Evolutionary conservation across 2,797 vertebrate genomes (phyloP).

Genomic region (Peromyscus melanophrys): DNA sequence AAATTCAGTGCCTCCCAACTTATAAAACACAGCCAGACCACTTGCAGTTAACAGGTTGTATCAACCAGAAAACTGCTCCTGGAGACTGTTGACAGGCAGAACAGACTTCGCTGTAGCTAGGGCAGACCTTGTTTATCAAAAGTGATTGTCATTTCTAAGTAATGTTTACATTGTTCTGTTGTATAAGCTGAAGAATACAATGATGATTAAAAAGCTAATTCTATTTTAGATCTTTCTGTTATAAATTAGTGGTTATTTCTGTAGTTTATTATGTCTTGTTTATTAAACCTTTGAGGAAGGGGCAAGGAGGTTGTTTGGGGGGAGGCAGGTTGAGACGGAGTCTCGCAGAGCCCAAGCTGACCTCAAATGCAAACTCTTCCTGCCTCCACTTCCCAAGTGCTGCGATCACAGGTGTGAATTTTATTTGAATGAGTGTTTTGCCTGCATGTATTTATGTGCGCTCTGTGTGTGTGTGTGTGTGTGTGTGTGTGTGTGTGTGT

Average conservation of each 20-base stretch:
- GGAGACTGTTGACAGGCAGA: neutral
- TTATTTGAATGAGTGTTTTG: neutral
- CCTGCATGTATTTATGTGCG: neutral
- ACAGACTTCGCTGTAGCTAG: neutral
- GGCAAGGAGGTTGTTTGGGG: too few species aligned
- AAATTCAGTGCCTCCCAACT: neutral
- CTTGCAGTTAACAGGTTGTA: neutral
- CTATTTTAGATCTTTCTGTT: conserved; percentile 52
- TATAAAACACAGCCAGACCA: neutral
- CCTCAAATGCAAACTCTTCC: neutral
- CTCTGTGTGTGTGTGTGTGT: neutral
- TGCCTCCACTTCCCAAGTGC: neutral
- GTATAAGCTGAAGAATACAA: neutral
- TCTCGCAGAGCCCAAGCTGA: neutral
- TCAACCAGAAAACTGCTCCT: conserved; percentile 19
- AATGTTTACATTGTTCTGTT: neutral
- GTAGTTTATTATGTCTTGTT: neutral
- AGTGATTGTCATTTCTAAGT: neutral
- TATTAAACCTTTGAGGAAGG: neutral
- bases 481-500: too few species aligned
- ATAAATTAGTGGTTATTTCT: conserved; percentile 30
- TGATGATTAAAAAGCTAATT: conserved; percentile 24
- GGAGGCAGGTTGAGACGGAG: neutral
- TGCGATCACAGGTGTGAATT: neutral
- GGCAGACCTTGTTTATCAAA: neutral